Evolutionary conservation across 2,113 vertebrate genomes (phyloP).

Genomic region (Hydropotes inermis): DNA sequence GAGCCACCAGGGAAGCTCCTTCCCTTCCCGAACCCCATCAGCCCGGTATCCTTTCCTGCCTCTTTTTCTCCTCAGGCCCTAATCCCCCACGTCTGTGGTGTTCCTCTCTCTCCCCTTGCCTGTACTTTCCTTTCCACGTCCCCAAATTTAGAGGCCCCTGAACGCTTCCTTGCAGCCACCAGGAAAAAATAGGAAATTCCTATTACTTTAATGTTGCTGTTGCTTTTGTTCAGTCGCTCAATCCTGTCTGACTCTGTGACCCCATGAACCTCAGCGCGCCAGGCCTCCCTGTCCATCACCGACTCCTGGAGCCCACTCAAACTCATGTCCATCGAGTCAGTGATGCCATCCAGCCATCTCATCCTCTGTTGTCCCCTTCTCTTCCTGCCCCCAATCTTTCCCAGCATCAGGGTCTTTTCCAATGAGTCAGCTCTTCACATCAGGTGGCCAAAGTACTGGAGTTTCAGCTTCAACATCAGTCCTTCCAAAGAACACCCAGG

Average conservation of each 20-base stretch:
- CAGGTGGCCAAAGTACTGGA: not conserved
- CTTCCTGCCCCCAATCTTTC: accelerated
- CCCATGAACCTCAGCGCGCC: accelerated
- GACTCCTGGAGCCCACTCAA: not conserved
- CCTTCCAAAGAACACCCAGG: not conserved
- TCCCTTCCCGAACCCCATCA: not conserved
- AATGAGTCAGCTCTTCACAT: not conserved
- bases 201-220: not conserved
- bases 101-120: not conserved
- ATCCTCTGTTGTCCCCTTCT: not conserved
- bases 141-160: not conserved
- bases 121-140: not conserved
- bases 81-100: accelerated
- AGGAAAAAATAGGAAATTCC: not conserved
- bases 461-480: not conserved
- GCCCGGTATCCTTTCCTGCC: not conserved
- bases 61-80: not conserved
- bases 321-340: not conserved
- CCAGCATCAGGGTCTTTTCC: not conserved
- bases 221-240: not conserved
- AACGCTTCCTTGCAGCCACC: not conserved
- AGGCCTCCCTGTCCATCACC: not conserved
- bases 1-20: not conserved
- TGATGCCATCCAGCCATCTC: not conserved
- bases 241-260: not conserved